Evolutionary conservation across 2,888 invertebrate genomes (phyloP).

Genomic region (Parasteatoda lunata): DNA sequence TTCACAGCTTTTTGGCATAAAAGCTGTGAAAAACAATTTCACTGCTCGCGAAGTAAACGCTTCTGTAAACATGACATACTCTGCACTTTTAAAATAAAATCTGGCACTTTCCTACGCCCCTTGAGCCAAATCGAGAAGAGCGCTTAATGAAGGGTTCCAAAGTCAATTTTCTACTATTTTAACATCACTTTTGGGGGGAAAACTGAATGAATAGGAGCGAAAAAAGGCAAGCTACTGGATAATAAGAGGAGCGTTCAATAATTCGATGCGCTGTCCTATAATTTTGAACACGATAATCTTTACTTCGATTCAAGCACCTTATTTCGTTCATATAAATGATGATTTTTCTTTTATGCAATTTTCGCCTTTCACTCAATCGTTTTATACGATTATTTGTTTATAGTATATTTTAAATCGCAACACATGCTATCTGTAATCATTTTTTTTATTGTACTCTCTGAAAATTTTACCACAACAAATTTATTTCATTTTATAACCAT

Average conservation of each 20-base stretch:
- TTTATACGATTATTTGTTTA: background rate
- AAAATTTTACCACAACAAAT: too few relatives aligned
- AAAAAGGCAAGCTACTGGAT: slow-evolving; percentile 21
- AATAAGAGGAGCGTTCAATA: slow-evolving; percentile 28
- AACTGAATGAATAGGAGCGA: background rate
- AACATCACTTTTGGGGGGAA: background rate
- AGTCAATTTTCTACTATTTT: slow-evolving; percentile 24
- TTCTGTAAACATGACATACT: background rate
- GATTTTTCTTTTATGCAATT: background rate
- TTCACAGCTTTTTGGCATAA: too few relatives aligned
- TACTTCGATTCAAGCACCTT: background rate
- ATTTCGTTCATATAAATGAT: slow-evolving; percentile 22
- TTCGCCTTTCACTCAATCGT: background rate
- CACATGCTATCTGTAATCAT: too few relatives aligned
- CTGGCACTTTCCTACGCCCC: background rate
- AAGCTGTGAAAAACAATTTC: background rate
- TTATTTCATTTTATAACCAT: too few relatives aligned
- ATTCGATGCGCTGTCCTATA: slow-evolving; percentile 13
- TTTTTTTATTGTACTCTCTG: too few relatives aligned
- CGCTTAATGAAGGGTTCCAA: slow-evolving; percentile 3
- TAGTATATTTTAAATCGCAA: too few relatives aligned
- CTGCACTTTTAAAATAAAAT: background rate
- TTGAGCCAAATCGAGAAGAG: background rate
- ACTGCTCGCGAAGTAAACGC: background rate
- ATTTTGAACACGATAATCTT: slow-evolving; percentile 32